A percentile compares a stretch with the other conserved stretches of the same genome.
These are phyloP conservation scores for Embidobia sp. DNA, from an alignment of 2,888 invertebrate species.

Conservation along the genomic window DNA sequence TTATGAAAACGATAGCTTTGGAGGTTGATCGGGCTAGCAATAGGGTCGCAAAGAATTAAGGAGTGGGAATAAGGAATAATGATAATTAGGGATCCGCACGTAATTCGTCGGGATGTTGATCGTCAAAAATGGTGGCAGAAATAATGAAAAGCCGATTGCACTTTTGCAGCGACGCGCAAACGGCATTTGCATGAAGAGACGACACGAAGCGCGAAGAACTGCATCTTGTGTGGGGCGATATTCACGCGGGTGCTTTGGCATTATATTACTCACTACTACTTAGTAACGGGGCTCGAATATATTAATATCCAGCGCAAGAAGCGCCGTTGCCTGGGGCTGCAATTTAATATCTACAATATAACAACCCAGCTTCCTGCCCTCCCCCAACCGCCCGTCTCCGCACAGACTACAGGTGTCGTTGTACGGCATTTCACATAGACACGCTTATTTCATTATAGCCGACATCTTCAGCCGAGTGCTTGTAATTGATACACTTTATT, in stretches of 20 bases:
- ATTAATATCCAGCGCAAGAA: slow-evolving; percentile 73
- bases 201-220: slow-evolving; percentile 65
- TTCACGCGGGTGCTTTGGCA: slow-evolving; percentile 59
- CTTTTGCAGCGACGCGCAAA: slow-evolving; percentile 37
- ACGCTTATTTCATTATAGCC: slow-evolving; percentile 53
- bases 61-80: no score
- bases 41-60: no score
- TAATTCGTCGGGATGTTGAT: no score
- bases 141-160: slow-evolving; percentile 52
- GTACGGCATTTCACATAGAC: slow-evolving; percentile 46
- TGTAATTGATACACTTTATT: slow-evolving; percentile 61
- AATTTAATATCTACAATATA: slow-evolving; percentile 76
- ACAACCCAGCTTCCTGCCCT: slow-evolving; percentile 59
- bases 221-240: slow-evolving; percentile 65
- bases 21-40: no score
- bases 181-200: slow-evolving; percentile 33
- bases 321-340: slow-evolving; percentile 68
- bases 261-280: slow-evolving; percentile 69
- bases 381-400: no score
- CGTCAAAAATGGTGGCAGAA: no score
- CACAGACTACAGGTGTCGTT: slow-evolving; percentile 53
- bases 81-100: no score
- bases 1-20: no score
- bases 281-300: slow-evolving; percentile 73
- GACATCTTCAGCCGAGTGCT: slow-evolving; percentile 56